Evolutionary conservation across 2,888 invertebrate genomes (phyloP), one percentile per base, ranked within the genome.

Genomic region (Eristalinus sepulchralis): DNA sequence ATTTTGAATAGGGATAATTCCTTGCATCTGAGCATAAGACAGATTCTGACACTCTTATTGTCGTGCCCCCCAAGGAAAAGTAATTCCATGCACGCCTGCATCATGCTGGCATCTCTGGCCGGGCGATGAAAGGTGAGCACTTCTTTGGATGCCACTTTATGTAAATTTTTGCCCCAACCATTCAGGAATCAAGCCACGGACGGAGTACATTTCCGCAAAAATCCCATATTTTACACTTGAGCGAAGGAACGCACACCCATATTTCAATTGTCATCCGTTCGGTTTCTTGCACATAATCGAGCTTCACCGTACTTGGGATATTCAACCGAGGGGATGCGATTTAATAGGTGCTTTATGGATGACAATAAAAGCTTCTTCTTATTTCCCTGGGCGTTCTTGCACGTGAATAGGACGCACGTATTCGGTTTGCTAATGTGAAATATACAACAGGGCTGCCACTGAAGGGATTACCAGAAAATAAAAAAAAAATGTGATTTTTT

Each of bases 121-220:
- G 47, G n/a, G 47, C n/a, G 6, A 8, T 47, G 47, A 31, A 60
- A 71, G 71, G 60, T 47, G 71, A 71, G 60, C 62, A 33, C 71
- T 62, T 47, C 20, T 33, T 31, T 47, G 20, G 60, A 47, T 71
- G 20, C 22, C 17, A 71, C 60, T 62, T 60, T 60, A 62, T 62
- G 71, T 20, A 62, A 47, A 60, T 71, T 62, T 27, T 47, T 17
- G 8, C 47, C 47, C 47, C 47, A 47, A n/a, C 47, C 8, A 4
- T 17, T n/a, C 17, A 6, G 47, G 4, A 47, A 17, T 47, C 17
- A 17, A 47, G 17, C 39, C 39, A 39, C 39, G n/a, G n/a, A 3
- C 47, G 47, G 47, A 47, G 47, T 47, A n/a, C 17, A 17, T 47
- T 47, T 47, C 47, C 47, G 47, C 47, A 47, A 47, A 39, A 47